Conservation (phyloP, 2,113 vertebrate species). For the Rana temporaria region DNA sequence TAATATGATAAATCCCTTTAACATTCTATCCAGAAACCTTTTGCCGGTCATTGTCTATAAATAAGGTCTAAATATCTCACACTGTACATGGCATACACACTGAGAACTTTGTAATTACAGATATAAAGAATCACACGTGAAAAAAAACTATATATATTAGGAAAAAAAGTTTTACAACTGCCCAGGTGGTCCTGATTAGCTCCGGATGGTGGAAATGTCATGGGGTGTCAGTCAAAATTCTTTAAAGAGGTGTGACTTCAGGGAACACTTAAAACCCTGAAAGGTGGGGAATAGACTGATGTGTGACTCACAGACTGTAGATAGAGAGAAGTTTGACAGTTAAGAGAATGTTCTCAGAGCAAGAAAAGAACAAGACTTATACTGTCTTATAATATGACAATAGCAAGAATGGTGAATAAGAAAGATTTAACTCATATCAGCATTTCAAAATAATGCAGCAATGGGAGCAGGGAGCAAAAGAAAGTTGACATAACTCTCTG, state of each 20-base stretch:
- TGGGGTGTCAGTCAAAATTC: constrained; percentile 37
- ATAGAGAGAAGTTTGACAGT: background rate
- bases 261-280: constrained; percentile 21
- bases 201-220: constrained; percentile 4
- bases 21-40: no score
- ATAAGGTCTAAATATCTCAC: background rate
- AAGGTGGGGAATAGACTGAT: constrained; percentile 24
- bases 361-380: background rate
- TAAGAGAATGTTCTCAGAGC: background rate
- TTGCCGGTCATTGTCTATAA: no score
- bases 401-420: background rate
- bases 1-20: no score
- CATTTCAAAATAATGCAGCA: background rate
- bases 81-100: background rate
- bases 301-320: constrained; percentile 14
- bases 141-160: background rate
- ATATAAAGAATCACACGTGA: background rate
- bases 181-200: constrained; percentile 28
- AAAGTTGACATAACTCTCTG: no score
- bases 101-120: background rate
- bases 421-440: background rate
- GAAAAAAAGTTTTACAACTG: background rate
- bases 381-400: background rate
- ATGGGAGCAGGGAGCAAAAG: background rate
- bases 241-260: constrained; percentile 27